Evolutionary conservation across 2,888 invertebrate genomes (phyloP), one percentile per base, ranked within the genome.

Genomic region (Apamea epomidion): DNA sequence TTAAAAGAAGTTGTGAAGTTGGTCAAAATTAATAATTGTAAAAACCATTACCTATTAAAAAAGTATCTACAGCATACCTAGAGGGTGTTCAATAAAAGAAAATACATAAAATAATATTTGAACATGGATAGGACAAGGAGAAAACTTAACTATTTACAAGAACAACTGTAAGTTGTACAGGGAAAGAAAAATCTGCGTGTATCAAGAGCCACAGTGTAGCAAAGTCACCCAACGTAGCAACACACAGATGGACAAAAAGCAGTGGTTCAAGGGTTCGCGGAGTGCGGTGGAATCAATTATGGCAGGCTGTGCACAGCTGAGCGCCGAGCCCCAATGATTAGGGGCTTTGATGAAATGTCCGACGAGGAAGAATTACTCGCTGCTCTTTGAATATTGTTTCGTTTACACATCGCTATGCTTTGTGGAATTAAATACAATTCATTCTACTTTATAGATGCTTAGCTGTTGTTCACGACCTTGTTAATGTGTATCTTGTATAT

Each of bases 271-370:
- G 32, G 65, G 60, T 21, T 62, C 48, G 21, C n/a, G 16, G 60
- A 69, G 62, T 75, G 81, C 64, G 85, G 75, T 77, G 77, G 85
- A 89, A 90, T 90, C 90, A 89, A 88, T 90, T 85, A 90, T 14
- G 60, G 70, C 78, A 71, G 82, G 64, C 82, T 79, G 87, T 62
- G 85, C 82, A 69, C 90, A 90, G 90, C 90, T 90, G 90, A 85
- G 77, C 67, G 81, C 81, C 85, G 90, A 83, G 79, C 72, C 67
- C 37, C 75, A 76, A 78, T 82, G 88, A 87, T 88, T 64, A 77
- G 87, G 82, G 88, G 81, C 80, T 82, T 79, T 80, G 81, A 85
- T 70, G 83, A 65, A 83, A 84, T 71, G 65, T 37, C 71, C 25
- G 76, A 54, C 77, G 48, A 81, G 76, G 82, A 81, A 88, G 74